Base-by-base conservation (phyloP, 2,113 vertebrate genomes). In the Ariopsis seemanni region DNA sequence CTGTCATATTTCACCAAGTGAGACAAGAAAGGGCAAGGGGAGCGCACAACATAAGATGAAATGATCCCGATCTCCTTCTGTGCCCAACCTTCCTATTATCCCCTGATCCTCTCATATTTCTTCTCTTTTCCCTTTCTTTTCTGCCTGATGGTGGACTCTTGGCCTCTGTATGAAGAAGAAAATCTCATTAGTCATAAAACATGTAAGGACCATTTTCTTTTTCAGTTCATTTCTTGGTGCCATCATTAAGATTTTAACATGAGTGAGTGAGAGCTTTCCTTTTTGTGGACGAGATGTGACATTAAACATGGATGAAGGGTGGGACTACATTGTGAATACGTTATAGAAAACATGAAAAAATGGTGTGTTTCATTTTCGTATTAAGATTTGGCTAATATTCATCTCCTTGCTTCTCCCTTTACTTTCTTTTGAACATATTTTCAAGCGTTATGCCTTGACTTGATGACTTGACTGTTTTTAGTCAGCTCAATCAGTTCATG, bases 241-340 rank as follows among this genome's bases (percentile, higher is more conserved):
- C 65, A 5, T 86, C 82, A 87, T 88, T 90, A 86, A 90, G 67
- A 90, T 88, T 90, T 90, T 62, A 87, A 65, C 82, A 84, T 84
- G 85, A 86, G 81, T 25, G 14, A 88, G 89, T 25, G 14, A 88
- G 89, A 62, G 78, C 82, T 88, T 90, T 81, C 78, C 82, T 88
- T 88, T 57, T 82, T 82, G 87, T 67, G n/a, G 79, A 79, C 67
- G 50, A 52, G 85, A 75, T 74, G n/a, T 82, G 79, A 62, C 27
- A 72, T 90, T 86, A 85, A 90, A 85, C 74, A 90, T 90, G 75
- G 58, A 90, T 88, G 89, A 90, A 83, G 74, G 42, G 42, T 42
- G 42, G 42, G 42, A 42, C 42, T 34, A 74, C 84, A 77, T 57
- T 63, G 89, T 83, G 89, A 90, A 88, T 71, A 12, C 34, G 55